Percentiles rank a stretch among this genome's conserved stretches.
phyloP scores from a whole-genome alignment of 1,140 invertebrate species.

The Drosophila virilis region DNA sequence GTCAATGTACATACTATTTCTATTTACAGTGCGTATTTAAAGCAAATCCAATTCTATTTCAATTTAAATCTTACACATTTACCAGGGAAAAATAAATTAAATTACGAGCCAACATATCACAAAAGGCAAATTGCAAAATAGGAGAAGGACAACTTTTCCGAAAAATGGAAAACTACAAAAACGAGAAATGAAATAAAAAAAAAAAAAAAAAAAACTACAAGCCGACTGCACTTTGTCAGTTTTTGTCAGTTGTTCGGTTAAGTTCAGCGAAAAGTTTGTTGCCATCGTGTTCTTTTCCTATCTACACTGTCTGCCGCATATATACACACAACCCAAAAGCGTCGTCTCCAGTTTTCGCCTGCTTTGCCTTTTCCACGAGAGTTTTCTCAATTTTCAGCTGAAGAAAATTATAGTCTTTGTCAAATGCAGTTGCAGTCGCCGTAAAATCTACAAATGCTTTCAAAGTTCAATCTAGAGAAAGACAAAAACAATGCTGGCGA shows the following conservation, averaged over 20 bases:
- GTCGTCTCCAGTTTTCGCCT: conserved; percentile 10
- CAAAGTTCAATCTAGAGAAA: conserved; percentile 59
- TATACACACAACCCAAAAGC: too few relatives aligned
- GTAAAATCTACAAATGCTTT: conserved; percentile 51
- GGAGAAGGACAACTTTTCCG: conserved; percentile 4
- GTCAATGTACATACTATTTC: conserved; percentile 10
- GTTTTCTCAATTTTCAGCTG: conserved; percentile 37
- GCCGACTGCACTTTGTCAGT: conserved; percentile 71
- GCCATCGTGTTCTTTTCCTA: conserved; percentile 4
- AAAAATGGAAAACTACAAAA: conserved; percentile 21
- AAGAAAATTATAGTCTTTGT: conserved; percentile 71
- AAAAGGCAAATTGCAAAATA: conserved; percentile 9
- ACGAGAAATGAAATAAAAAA: not conserved
- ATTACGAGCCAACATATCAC: conserved; percentile 34
- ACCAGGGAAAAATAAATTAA: conserved; percentile 26
- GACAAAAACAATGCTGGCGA: conserved; percentile 13
- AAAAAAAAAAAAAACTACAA: conserved; percentile 27
- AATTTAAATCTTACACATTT: conserved; percentile 54
- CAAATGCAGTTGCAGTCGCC: conserved; percentile 57
- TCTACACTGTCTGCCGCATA: not conserved
- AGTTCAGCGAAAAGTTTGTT: conserved; percentile 57
- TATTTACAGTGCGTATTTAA: not conserved
- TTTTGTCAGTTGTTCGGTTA: conserved; percentile 65
- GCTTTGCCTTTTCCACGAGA: conserved; percentile 28
- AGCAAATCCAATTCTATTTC: conserved; percentile 17